Percentiles rank a stretch among this genome's conserved stretches.
These are phyloP conservation scores for Progne subis DNA, from an alignment of 2,113 vertebrate species.

Conservation along the genomic window DNA sequence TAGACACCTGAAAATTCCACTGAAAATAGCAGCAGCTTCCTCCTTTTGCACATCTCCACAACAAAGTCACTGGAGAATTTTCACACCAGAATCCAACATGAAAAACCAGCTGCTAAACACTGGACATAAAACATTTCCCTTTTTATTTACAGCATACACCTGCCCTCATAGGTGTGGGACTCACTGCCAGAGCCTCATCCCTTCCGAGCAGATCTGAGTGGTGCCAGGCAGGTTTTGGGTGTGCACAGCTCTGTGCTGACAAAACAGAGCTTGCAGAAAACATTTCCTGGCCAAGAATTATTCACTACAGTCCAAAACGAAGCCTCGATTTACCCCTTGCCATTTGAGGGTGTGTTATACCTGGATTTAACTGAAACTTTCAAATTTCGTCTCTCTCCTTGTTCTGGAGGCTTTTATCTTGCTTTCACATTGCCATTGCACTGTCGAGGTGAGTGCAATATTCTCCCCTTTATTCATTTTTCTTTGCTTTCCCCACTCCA, in stretches of 20 bases:
- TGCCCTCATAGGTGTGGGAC: background rate
- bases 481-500: background rate
- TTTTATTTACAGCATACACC: background rate
- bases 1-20: background rate
- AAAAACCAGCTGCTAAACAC: background rate
- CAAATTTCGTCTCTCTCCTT: background rate
- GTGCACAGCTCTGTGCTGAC: background rate
- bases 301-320: background rate
- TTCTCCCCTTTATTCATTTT: background rate
- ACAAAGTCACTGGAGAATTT: background rate
- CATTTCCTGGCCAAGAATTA: background rate
- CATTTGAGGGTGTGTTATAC: background rate
- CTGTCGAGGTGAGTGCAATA: background rate
- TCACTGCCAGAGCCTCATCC: background rate
- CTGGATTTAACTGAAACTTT: background rate
- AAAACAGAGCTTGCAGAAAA: background rate
- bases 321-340: background rate
- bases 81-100: background rate
- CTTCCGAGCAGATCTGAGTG: background rate
- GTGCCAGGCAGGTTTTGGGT: background rate
- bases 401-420: background rate
- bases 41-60: background rate
- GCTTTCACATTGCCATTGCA: rapidly evolving
- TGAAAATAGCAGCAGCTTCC: background rate
- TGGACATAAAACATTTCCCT: background rate